phyloP scores from a whole-genome alignment of 2,888 invertebrate genomes.

The Pecten maximus region DNA sequence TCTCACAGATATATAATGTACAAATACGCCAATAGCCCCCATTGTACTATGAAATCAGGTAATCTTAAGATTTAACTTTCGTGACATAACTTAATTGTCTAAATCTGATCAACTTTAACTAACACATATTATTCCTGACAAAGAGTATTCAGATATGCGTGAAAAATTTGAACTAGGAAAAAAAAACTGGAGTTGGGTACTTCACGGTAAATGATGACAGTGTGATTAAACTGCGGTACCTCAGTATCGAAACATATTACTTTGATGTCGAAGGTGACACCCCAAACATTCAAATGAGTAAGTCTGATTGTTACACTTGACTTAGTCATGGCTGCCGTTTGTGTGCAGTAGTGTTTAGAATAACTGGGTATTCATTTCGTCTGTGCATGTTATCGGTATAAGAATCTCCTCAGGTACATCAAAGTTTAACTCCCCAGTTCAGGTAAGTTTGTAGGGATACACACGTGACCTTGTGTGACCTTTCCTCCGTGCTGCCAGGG shows the following conservation, averaged over 20 bases:
- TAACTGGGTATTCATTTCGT: slow-evolving; percentile 5
- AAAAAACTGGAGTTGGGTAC: not conserved
- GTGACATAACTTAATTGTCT: slow-evolving; percentile 6
- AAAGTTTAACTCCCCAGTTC: slow-evolving; percentile 1
- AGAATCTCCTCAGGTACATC: not conserved
- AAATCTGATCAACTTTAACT: not conserved
- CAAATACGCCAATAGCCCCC: not conserved
- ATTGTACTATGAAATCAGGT: not conserved
- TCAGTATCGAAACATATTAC: not conserved
- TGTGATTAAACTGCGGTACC: not conserved
- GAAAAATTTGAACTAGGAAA: not conserved
- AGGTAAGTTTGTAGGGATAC: slow-evolving; percentile 3
- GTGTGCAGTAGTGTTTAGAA: not conserved
- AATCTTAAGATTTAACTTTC: not conserved
- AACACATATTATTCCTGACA: not conserved
- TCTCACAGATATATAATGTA: not conserved
- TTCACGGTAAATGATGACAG: slow-evolving; percentile 16
- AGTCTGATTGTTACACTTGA: not conserved
- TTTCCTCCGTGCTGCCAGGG: slow-evolving; percentile 6
- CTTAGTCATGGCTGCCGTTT: not conserved
- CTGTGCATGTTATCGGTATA: slow-evolving; percentile 4
- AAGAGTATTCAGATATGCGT: not conserved
- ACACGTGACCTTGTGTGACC: slow-evolving; percentile 1
- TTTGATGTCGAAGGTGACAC: slow-evolving; percentile 35
- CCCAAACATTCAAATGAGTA: not conserved